A percentile compares a stretch with the other conserved stretches of the same genome.
phyloP scores from a whole-genome alignment of 2,888 invertebrate species.

The Drosophila atripex region DNA sequence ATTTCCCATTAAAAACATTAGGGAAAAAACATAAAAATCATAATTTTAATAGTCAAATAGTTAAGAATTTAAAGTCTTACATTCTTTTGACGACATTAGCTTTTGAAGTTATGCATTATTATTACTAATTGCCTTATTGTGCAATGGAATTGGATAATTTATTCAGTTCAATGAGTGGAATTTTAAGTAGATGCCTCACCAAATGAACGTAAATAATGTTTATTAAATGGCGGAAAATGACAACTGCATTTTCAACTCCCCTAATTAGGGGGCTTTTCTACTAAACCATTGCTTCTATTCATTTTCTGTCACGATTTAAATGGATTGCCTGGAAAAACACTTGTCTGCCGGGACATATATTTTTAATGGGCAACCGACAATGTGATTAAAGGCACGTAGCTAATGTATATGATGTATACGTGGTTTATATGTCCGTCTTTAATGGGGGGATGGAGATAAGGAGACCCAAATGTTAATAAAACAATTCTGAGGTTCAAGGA shows the following conservation, averaged over 20 bases:
- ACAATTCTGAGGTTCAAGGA: constrained; percentile 23
- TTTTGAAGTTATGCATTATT: not conserved
- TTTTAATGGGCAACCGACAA: not conserved
- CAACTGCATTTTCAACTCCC: not conserved
- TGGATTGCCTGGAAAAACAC: not conserved
- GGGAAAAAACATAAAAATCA: not conserved
- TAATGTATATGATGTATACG: constrained; percentile 3
- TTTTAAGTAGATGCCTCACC: constrained; percentile 6
- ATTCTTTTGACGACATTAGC: not conserved
- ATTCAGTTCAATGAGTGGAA: not conserved
- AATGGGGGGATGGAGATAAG: constrained; percentile 3
- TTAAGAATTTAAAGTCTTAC: too few relatives aligned
- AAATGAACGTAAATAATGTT: constrained; percentile 16
- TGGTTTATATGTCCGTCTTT: too few relatives aligned
- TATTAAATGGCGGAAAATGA: not conserved
- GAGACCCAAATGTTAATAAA: not conserved
- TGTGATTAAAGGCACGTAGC: constrained; percentile 34
- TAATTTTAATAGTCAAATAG: too few relatives aligned
- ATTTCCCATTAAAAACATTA: too few relatives aligned
- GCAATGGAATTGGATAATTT: not conserved
- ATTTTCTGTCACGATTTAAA: not conserved
- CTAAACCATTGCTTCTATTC: not conserved
- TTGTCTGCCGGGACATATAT: too few relatives aligned
- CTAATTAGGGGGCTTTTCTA: constrained; percentile 15
- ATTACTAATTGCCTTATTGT: not conserved